These are phyloP conservation scores for Uloborus plumipes DNA, from an alignment of 2,888 invertebrate genomes.

Conservation along the genomic window DNA sequence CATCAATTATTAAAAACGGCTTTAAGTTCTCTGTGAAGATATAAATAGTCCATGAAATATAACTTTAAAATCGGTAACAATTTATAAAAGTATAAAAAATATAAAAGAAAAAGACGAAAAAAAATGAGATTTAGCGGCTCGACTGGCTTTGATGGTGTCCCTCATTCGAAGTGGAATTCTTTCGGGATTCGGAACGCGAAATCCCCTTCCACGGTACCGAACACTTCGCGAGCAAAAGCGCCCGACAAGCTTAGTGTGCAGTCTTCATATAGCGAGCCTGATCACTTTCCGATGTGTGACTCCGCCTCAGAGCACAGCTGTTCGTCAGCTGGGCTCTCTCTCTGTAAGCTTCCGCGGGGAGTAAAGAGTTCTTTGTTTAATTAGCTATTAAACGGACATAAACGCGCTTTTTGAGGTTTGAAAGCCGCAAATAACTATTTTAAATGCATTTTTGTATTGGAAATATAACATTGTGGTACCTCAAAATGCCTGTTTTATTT, in stretches of 20 bases:
- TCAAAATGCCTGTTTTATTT: not conserved
- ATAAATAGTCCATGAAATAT: constrained; percentile 42
- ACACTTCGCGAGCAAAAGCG: constrained; percentile 57
- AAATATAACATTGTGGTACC: too few species aligned
- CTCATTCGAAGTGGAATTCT: constrained; percentile 22
- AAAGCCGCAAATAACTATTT: too few species aligned
- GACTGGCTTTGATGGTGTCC: constrained; percentile 14
- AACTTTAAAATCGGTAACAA: constrained; percentile 14
- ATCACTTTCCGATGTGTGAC: constrained; percentile 58
- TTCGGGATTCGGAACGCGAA: constrained; percentile 28
- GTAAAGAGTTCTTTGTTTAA: constrained; percentile 56
- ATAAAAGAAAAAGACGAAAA: constrained; percentile 39
- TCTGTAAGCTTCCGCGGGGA: constrained; percentile 19
- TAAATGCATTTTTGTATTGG: too few species aligned
- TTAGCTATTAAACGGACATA: constrained; percentile 4
- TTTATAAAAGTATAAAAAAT: constrained; percentile 58
- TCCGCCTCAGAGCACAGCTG: constrained; percentile 57
- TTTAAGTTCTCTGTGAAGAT: constrained; percentile 19
- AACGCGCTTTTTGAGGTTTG: too few species aligned
- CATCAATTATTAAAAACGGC: not conserved
- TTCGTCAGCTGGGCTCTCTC: constrained; percentile 49
- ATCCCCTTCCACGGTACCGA: constrained; percentile 11
- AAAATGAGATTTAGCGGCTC: constrained; percentile 12
- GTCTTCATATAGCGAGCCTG: constrained; percentile 56
- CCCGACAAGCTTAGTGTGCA: constrained; percentile 4